phyloP scores from a whole-genome alignment of 2,888 invertebrate genomes.

The Microctonus brassicae region DNA sequence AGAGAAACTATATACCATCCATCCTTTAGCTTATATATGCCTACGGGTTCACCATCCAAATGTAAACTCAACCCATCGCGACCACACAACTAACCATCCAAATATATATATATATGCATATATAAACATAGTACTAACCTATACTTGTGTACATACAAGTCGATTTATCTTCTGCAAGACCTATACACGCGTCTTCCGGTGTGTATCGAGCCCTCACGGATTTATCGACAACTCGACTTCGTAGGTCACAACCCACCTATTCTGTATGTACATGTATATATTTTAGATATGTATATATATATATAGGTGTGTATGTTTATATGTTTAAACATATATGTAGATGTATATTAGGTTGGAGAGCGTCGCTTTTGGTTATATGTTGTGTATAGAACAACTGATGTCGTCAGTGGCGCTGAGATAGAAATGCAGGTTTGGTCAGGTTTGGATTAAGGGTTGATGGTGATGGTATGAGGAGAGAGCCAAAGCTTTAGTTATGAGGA shows the following conservation, averaged over 20 bases:
- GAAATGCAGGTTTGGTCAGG: conserved; percentile 41
- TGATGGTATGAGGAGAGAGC: not conserved
- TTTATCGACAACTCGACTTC: conserved; percentile 29
- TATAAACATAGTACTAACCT: not conserved
- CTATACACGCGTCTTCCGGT: conserved; percentile 34
- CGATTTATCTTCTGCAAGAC: conserved; percentile 36
- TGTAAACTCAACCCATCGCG: conserved; percentile 30
- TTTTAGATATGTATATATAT: not conserved
- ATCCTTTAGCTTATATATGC: conserved; percentile 60
- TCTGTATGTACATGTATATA: conserved; percentile 6
- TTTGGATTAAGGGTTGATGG: conserved; percentile 10
- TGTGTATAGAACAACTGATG: conserved; percentile 1
- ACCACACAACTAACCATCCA: conserved; percentile 41
- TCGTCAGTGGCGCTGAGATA: conserved; percentile 51
- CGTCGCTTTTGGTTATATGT: conserved; percentile 1
- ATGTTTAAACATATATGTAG: conserved; percentile 19
- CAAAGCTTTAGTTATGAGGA: not conserved
- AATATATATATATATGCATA: conserved; percentile 13
- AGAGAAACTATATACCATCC: conserved; percentile 48
- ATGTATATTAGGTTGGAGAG: conserved; percentile 30
- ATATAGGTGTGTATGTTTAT: conserved; percentile 49
- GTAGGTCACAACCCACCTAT: conserved; percentile 35
- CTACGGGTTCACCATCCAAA: conserved; percentile 33
- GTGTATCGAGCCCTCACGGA: conserved; percentile 30
- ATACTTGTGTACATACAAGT: conserved; percentile 23